Evolutionary conservation across 1,140 invertebrate species (phyloP).

Genomic region (Pseudomyrmex concolor): DNA sequence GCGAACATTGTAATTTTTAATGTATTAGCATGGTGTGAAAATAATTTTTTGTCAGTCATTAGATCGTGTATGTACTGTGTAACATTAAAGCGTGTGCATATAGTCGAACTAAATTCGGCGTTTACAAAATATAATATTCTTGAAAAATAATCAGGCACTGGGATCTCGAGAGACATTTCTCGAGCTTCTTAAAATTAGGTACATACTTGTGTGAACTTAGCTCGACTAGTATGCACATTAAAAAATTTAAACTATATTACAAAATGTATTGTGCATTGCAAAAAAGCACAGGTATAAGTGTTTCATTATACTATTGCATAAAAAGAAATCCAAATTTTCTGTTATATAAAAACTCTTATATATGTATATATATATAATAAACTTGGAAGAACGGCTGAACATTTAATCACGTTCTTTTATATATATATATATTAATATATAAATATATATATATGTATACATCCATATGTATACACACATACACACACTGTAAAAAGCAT

Average conservation of each 20-base stretch:
- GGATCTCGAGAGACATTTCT: background rate
- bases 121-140: background rate
- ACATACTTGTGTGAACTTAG: constrained; percentile 31
- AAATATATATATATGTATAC: too few relatives aligned
- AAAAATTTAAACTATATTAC: constrained; percentile 26
- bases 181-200: constrained; percentile 20
- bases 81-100: constrained; percentile 8
- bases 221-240: constrained; percentile 11
- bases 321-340: constrained; percentile 25
- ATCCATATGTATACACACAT: constrained; percentile 4
- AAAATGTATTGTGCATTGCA: constrained; percentile 32
- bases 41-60: constrained; percentile 49
- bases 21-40: constrained; percentile 39
- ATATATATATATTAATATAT: too few relatives aligned
- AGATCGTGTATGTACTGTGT: constrained; percentile 15
- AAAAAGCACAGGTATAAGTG: background rate
- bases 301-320: constrained; percentile 22
- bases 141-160: constrained; percentile 28
- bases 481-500: constrained; percentile 43
- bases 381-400: background rate
- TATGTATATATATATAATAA: constrained; percentile 41
- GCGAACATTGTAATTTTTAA: constrained; percentile 10
- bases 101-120: constrained; percentile 24
- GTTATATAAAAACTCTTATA: constrained; percentile 63
- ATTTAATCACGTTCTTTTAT: constrained; percentile 2